Conservation (phyloP, 2,113 vertebrate genomes). For the Campylomormyrus numenius region DNA sequence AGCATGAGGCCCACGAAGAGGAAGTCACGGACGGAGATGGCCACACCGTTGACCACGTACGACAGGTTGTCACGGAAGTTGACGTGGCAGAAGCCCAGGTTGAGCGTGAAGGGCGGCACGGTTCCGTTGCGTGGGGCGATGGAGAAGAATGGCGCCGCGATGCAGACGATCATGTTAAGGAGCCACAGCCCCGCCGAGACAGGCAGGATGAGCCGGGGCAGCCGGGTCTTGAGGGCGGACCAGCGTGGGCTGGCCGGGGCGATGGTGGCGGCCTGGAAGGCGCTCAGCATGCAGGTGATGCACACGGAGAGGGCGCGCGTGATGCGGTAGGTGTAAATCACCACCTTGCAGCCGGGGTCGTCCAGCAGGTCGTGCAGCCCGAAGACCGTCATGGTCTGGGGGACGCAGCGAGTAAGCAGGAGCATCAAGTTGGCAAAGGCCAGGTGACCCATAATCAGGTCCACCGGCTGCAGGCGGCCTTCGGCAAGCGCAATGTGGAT, state of each 20-base stretch:
- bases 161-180: slow-evolving; percentile 63
- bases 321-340: slow-evolving; percentile 64
- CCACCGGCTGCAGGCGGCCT: slow-evolving; percentile 54
- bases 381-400: slow-evolving; percentile 65
- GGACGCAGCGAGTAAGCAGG: slow-evolving; percentile 58
- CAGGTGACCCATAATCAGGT: slow-evolving; percentile 65
- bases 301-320: slow-evolving; percentile 63
- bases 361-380: slow-evolving; percentile 53
- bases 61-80: slow-evolving; percentile 61
- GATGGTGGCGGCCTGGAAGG: slow-evolving; percentile 60
- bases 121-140: slow-evolving; percentile 62
- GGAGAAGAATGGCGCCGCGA: slow-evolving; percentile 58
- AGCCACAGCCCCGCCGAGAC: slow-evolving; percentile 58
- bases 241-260: slow-evolving; percentile 37
- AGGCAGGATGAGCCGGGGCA: slow-evolving; percentile 51
- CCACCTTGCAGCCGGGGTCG: slow-evolving; percentile 60
- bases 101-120: slow-evolving; percentile 58
- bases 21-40: slow-evolving; percentile 57
- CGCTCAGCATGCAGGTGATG: slow-evolving; percentile 66
- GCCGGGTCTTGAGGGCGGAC: slow-evolving; percentile 45
- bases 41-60: slow-evolving; percentile 61
- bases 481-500: slow-evolving; percentile 41
- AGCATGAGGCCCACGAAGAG: slow-evolving; percentile 61
- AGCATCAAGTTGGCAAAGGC: slow-evolving; percentile 63
- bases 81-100: slow-evolving; percentile 64